phyloP scores from a whole-genome alignment of 2,113 vertebrate species.

The Corythaeola cristata region DNA sequence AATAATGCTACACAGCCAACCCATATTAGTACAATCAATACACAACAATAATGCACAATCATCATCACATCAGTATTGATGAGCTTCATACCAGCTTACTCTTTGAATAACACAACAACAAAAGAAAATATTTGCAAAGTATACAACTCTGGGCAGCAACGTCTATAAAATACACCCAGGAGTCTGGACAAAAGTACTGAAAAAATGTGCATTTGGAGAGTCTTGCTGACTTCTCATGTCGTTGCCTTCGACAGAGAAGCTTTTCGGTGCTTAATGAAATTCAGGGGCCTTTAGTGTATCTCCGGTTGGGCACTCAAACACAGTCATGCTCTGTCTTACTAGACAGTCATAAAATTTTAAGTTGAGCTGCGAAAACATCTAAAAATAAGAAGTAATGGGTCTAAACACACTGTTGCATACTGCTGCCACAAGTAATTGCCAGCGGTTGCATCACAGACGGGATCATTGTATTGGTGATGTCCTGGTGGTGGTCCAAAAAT shows the following conservation, averaged over 20 bases:
- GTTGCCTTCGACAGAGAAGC: neutral
- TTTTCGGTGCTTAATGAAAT: neutral
- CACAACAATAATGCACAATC: neutral
- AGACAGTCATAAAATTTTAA: neutral
- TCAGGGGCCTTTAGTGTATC: neutral
- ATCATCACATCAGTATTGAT: neutral
- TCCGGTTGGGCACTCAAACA: neutral
- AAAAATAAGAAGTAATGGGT: neutral
- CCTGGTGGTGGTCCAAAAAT: conserved; percentile 30
- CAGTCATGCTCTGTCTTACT: neutral
- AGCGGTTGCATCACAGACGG: neutral
- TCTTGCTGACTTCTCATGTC: neutral
- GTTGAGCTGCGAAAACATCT: neutral
- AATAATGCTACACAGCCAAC: neutral
- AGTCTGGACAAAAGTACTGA: neutral
- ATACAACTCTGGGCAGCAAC: neutral
- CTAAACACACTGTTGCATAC: neutral
- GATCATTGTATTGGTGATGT: neutral
- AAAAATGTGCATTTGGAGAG: neutral
- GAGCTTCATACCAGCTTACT: neutral
- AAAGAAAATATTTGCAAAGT: neutral
- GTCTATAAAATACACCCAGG: neutral
- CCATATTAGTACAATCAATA: neutral
- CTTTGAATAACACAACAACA: neutral
- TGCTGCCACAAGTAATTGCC: neutral